These are phyloP conservation scores for Acanthurus tractus DNA, from an alignment of 2,797 vertebrate species.

Conservation along the genomic window DNA sequence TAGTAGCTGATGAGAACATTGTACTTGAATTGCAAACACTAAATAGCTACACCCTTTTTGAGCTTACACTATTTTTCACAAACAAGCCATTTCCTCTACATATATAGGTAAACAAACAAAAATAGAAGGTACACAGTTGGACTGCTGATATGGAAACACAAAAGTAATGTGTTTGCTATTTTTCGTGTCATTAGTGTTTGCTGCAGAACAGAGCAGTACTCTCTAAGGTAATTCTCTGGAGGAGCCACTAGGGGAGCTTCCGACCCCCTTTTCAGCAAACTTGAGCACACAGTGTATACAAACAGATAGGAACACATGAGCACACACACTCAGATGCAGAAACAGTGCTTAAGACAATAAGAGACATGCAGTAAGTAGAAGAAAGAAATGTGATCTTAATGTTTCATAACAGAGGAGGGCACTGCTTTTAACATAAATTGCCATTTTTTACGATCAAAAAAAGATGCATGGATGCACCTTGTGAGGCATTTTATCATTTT, in stretches of 20 bases:
- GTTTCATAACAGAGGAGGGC: constrained; percentile 9
- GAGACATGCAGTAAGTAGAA: constrained; percentile 29
- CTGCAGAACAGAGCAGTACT: constrained; percentile 67
- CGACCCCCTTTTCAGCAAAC: constrained; percentile 73
- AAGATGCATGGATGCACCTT: background rate
- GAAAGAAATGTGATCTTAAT: constrained; percentile 21
- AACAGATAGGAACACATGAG: constrained; percentile 46
- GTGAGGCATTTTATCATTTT: constrained; percentile 13
- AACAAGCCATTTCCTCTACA: constrained; percentile 68
- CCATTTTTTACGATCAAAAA: background rate
- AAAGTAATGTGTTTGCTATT: constrained; percentile 76
- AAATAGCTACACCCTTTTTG: constrained; percentile 79
- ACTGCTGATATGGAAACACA: constrained; percentile 74
- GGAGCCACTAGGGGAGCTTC: constrained; percentile 84
- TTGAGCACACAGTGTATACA: constrained; percentile 50
- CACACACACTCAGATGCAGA: constrained; percentile 25
- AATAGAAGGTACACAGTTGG: constrained; percentile 74
- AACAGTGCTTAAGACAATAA: constrained; percentile 26
- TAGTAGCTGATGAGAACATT: constrained; percentile 80
- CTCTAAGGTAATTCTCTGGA: constrained; percentile 81
- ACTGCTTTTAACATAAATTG: constrained; percentile 23
- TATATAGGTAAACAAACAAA: constrained; percentile 73
- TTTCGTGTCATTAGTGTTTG: constrained; percentile 77
- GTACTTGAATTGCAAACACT: constrained; percentile 83
- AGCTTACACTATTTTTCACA: constrained; percentile 72